A percentile compares a stretch with the other conserved stretches of the same genome.
phyloP scores from a whole-genome alignment of 2,113 vertebrate genomes.

The Perca schrenkii region DNA sequence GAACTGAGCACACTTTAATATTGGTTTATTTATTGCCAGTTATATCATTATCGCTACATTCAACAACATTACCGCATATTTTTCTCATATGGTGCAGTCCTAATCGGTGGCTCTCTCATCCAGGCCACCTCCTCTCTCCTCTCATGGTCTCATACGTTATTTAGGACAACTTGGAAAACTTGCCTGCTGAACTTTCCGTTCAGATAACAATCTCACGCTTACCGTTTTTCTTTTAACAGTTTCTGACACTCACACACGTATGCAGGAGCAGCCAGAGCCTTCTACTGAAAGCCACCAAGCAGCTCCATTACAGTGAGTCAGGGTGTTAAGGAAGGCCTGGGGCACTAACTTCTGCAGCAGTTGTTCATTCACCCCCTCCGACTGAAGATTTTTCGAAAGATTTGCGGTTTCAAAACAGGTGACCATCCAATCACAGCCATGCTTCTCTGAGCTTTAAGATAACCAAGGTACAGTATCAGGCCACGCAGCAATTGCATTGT shows the following conservation, averaged over 20 bases:
- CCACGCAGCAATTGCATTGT: neutral
- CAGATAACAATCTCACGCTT: neutral
- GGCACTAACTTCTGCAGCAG: slow-evolving; percentile 11
- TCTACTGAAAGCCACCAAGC: neutral
- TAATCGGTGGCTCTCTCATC: neutral
- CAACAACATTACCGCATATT: no score
- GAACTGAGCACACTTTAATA: no score
- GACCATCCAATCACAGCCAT: neutral
- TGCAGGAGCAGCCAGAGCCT: neutral
- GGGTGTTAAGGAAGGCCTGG: neutral
- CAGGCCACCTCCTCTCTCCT: neutral
- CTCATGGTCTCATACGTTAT: neutral
- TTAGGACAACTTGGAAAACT: neutral
- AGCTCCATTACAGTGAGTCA: neutral
- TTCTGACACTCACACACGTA: neutral
- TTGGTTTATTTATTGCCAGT: no score
- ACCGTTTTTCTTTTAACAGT: no score
- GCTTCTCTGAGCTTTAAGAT: slow-evolving; percentile 4
- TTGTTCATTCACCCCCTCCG: slow-evolving; percentile 23
- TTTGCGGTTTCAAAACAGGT: neutral
- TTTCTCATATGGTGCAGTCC: no score
- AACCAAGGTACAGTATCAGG: neutral
- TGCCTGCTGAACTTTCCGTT: neutral
- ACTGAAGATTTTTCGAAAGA: slow-evolving; percentile 35
- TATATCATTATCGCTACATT: no score